phyloP scores from a whole-genome alignment of 2,797 vertebrate genomes.

The Phataginus tetradactyla region DNA sequence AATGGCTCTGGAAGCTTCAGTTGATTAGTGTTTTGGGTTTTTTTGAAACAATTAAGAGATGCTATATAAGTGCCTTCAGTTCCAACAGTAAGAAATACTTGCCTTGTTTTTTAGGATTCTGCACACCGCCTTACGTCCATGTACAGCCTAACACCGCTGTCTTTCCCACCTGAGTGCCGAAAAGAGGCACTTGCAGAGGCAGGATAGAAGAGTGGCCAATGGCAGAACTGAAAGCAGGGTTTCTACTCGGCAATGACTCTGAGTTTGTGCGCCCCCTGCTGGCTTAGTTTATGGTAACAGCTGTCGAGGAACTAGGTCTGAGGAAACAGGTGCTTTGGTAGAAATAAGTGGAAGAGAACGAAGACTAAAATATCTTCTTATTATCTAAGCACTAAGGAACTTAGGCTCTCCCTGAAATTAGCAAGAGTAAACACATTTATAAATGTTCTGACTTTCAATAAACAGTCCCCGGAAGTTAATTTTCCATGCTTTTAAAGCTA shows the following conservation, averaged over 20 bases:
- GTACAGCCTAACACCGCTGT: neutral
- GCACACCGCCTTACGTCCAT: neutral
- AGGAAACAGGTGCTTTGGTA: neutral
- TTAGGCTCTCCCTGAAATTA: neutral
- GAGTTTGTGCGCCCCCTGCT: slow-evolving; percentile 54
- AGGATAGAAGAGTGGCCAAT: neutral
- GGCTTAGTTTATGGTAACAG: neutral
- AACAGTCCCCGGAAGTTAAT: neutral
- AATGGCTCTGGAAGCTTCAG: slow-evolving; percentile 2
- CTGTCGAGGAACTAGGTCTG: neutral
- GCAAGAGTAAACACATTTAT: neutral
- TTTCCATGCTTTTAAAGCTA: neutral
- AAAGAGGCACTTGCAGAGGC: neutral
- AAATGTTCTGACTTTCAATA: neutral
- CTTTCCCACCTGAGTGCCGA: neutral
- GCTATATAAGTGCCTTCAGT: neutral
- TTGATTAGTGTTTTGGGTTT: slow-evolving; percentile 11
- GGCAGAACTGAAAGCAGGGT: neutral
- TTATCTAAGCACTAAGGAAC: neutral
- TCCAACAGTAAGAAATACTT: slow-evolving; percentile 16
- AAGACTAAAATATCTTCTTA: neutral
- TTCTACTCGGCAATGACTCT: neutral
- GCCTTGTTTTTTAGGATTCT: neutral
- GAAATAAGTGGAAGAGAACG: neutral
- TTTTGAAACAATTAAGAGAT: slow-evolving; percentile 25